phyloP scores from a whole-genome alignment of 2,797 vertebrate species.

The Gadopsis marmoratus region DNA sequence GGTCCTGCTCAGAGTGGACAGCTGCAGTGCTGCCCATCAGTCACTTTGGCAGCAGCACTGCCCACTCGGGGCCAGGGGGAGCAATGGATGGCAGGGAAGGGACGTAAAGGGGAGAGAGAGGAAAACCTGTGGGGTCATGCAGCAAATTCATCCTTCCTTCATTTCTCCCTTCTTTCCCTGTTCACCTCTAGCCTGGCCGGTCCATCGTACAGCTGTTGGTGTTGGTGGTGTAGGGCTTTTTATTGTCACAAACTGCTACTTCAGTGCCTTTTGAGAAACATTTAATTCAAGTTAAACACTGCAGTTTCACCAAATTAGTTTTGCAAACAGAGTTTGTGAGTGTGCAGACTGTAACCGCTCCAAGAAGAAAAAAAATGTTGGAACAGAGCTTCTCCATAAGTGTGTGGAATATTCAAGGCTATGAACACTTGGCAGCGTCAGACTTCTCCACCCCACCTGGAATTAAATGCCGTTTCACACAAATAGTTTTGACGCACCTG shows the following conservation, averaged over 20 bases:
- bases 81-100: slow-evolving; percentile 20
- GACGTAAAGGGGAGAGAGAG: slow-evolving; percentile 2
- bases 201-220: slow-evolving; percentile 14
- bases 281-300: not conserved
- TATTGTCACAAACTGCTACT: not conserved
- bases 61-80: slow-evolving; percentile 28
- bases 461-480: slow-evolving; percentile 28
- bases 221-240: not conserved
- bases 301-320: slow-evolving; percentile 9
- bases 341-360: not conserved
- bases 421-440: slow-evolving; percentile 27
- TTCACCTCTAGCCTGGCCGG: slow-evolving; percentile 28
- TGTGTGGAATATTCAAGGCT: slow-evolving; percentile 34
- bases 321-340: slow-evolving; percentile 12
- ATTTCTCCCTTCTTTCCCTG: slow-evolving; percentile 2
- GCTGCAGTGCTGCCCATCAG: slow-evolving; percentile 47
- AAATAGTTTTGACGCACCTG: slow-evolving; percentile 1
- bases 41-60: slow-evolving; percentile 43
- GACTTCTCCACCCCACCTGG: slow-evolving; percentile 15
- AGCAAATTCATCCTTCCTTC: slow-evolving; percentile 1
- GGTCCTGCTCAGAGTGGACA: slow-evolving; percentile 39
- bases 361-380: not conserved
- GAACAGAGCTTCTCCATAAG: slow-evolving; percentile 30
- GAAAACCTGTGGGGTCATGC: not conserved
- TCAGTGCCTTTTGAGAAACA: not conserved